Evolutionary conservation across 2,797 vertebrate species (phyloP), one percentile per base, ranked within the genome.

Genomic region (Sylvia borin): DNA sequence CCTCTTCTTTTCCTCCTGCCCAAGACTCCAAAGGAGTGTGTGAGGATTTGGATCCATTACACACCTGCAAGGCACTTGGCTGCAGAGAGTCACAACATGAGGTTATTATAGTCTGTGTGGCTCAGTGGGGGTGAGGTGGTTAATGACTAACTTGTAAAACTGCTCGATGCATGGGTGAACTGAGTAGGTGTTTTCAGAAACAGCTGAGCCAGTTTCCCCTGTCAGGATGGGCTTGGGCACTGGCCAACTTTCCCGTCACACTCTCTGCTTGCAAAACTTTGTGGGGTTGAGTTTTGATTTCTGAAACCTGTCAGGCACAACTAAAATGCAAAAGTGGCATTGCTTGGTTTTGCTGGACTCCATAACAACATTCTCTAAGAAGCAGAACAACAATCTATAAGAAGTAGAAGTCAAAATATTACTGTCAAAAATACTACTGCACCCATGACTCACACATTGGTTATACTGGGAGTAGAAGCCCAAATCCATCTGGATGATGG

Each of bases 141-240:
- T 96, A 92, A 93, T 91, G 90, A 93, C 90, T 93, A 64, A 92
- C 92, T 85, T 85, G 78, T 80, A 81, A 91, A 96, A 42, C 57
- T 75, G 65, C 57, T 92, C 0, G 0, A 75, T 87, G 78, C 54
- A 74, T 85, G 91, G 68, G 84, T 95, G 94, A 96, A 78, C 89
- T 62, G 73, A 85, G 93, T 93, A 93, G 92, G 95, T 96, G 95
- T 91, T 96, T 93, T 83, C 93, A 96, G 91, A 85, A 94, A 92
- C 87, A 95, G 79, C 90, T 95, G 89, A 92, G 92, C 89, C 90
- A 88, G 53, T 85, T 94, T 92, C 85, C 92, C 73, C 58, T 91
- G 73, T 95, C 79, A 95, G 85, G 82, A 95, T 55, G 72, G 72
- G 51, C 8, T 91, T 94, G 95, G 89, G 78, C 73, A 40, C 85